Base-by-base conservation (phyloP, 64 coral and sea anemone genomes). In the Catalaphyllia jardinei region DNA sequence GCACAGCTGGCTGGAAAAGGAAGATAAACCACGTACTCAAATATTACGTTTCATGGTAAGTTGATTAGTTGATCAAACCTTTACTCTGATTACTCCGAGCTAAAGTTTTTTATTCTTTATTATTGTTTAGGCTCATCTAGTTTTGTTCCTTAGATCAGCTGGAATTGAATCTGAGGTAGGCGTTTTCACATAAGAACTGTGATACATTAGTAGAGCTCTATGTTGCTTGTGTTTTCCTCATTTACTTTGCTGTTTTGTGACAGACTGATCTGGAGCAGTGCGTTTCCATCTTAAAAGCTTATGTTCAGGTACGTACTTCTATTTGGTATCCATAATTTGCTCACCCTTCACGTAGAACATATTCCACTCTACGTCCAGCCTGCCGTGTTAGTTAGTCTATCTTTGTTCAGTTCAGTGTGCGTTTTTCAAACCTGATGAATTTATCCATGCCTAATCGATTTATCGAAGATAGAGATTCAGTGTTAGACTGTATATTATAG, bases 11-110 rank as follows among this genome's bases (percentile, higher is more conserved):
- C 42, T 95, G 17, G 67, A 93, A 78, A 82, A 91, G 29, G 88
- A 93, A 38, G 82, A 49, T 5, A 86, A 80, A 72, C 88, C 88
- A 11, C 84, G 89, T 29, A 82, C 80, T 52, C 93, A 99, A 31
- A 92, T 99, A 74, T 55, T 99, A 83, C 90, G 97, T 62, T 99
- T 99, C 73, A 99, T 99, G 94, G 95, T 93, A 72, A 75, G 95
- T 20, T 51, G 19, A 19, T 22, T 1, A 50, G 16, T 76, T 91
- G 42, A 29, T 19, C 9, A 25, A 35, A 39, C 11, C 74, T 42
- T 88, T 20, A 57, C 54, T 15, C 54, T 57, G 11, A 11, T 0
- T 57, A 57, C 54, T 10, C 3, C 3, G 42, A 15, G 12, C 15
- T 57, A 57, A 55, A 12, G 54, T 57, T 15, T 52, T 67, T 90